Conservation (phyloP, 2,113 vertebrate species). For the Cepphus grylle region DNA sequence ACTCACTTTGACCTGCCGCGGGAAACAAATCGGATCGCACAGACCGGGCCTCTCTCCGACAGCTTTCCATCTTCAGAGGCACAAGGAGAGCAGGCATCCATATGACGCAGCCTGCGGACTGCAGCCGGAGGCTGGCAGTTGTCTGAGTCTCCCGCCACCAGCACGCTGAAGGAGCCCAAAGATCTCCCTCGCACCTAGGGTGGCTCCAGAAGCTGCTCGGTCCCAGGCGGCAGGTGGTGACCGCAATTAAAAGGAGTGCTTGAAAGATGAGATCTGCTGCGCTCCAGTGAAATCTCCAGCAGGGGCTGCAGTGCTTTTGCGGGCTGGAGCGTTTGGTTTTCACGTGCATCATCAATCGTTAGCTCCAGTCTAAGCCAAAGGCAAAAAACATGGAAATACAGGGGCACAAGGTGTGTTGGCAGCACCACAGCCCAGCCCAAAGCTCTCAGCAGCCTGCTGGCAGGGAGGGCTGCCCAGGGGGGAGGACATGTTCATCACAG, state of each 20-base stretch:
- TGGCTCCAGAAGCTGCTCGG: background rate
- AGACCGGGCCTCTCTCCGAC: fast-evolving
- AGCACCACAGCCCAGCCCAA: background rate
- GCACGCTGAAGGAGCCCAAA: fast-evolving
- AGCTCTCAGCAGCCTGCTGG: background rate
- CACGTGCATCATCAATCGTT: fast-evolving
- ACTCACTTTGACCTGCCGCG: fast-evolving
- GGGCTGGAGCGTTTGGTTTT: background rate
- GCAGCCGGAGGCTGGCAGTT: background rate
- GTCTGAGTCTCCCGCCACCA: background rate
- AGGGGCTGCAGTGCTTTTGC: background rate
- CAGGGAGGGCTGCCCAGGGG: background rate
- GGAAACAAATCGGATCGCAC: fast-evolving
- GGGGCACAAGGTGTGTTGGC: background rate
- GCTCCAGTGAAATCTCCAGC: background rate
- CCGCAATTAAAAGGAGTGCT: fast-evolving
- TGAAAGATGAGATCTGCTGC: background rate
- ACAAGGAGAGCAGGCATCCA: fast-evolving
- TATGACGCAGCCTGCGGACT: background rate
- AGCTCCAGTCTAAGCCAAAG: background rate
- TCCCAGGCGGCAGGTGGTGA: fast-evolving
- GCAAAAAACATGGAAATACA: background rate
- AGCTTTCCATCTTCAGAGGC: background rate
- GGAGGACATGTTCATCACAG: background rate
- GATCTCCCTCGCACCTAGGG: background rate